Evolutionary conservation across 2,113 vertebrate species (phyloP).

Genomic region (Mormyrus iriodes): DNA sequence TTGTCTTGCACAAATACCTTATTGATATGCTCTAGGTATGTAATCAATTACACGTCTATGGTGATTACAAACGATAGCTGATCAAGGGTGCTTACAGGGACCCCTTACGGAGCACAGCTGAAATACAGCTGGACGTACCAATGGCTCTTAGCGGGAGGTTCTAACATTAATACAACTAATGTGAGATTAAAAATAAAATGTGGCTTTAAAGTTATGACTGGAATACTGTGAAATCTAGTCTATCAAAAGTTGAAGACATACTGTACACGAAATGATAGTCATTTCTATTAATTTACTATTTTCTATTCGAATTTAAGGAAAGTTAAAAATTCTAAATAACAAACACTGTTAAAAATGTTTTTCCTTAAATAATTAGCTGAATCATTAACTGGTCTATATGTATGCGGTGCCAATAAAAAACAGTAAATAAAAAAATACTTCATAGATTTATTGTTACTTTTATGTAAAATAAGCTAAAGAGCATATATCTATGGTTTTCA

Average conservation of each 20-base stretch:
- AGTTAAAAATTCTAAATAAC: neutral
- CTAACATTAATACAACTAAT: neutral
- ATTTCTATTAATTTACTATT: neutral
- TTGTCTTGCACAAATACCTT: neutral
- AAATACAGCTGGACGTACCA: neutral
- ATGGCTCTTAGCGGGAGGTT: neutral
- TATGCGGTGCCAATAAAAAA: neutral
- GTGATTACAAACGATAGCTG: neutral
- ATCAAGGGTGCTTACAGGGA: neutral
- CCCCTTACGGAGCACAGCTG: neutral
- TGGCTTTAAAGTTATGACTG: neutral
- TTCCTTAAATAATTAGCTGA: neutral
- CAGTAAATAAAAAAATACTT: neutral
- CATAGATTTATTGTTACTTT: neutral
- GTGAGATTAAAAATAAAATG: neutral
- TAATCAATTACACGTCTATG: neutral
- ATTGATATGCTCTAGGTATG: neutral
- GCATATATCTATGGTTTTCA: neutral
- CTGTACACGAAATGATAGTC: neutral
- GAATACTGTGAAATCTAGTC: neutral
- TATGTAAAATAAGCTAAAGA: neutral
- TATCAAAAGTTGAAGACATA: neutral
- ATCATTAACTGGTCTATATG: neutral
- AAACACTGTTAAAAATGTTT: neutral
- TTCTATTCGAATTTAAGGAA: neutral